Conservation (phyloP, 2,113 vertebrate species). For the Vidua macroura region DNA sequence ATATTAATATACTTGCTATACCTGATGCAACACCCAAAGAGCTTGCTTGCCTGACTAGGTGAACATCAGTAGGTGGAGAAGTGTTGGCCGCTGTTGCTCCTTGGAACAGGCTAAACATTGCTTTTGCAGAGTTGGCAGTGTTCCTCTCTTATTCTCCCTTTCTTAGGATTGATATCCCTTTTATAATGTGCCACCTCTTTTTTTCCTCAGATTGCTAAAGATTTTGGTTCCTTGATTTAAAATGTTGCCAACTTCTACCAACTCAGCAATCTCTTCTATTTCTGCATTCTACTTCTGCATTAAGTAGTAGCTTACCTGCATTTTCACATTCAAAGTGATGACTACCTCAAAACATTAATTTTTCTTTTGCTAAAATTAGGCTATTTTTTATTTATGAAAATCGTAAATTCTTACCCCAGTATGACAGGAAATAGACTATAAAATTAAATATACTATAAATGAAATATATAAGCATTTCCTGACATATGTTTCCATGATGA, state of each 20-base stretch:
- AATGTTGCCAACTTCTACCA: not conserved
- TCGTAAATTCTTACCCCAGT: not conserved
- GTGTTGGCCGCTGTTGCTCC: not conserved
- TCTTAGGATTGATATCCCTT: not conserved
- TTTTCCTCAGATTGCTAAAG: not conserved
- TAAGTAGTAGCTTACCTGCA: not conserved
- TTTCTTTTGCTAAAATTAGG: not conserved
- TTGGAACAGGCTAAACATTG: not conserved
- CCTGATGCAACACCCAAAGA: not conserved
- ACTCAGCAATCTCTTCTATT: not conserved
- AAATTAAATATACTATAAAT: not conserved
- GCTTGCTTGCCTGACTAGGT: not conserved
- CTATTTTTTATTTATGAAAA: not conserved
- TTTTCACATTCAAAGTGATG: not conserved
- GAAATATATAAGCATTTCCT: not conserved
- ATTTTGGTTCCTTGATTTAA: constrained; percentile 17
- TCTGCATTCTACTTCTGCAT: not conserved
- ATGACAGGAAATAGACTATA: not conserved
- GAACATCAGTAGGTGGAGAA: not conserved
- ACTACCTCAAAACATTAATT: not conserved
- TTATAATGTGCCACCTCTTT: not conserved
- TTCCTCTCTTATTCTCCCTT: not conserved
- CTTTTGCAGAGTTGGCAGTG: not conserved
- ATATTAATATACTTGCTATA: not conserved
- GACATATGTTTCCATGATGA: not conserved